Base-by-base conservation (phyloP, 2,797 vertebrate species). In the Lacerta agilis region DNA sequence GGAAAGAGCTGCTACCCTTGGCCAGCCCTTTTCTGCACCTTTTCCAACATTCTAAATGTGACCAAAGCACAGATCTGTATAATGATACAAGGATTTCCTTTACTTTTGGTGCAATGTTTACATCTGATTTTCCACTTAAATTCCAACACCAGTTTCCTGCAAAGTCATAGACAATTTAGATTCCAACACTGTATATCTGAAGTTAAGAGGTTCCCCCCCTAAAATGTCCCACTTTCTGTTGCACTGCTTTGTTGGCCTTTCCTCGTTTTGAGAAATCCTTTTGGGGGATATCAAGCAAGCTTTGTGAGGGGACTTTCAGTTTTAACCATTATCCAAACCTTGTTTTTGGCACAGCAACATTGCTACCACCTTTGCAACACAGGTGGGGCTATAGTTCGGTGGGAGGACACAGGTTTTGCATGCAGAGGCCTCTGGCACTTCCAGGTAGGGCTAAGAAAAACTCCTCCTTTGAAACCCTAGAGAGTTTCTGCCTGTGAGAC, bases 221-320 rank as follows among this genome's bases (percentile, higher is more conserved):
- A 43, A 18, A 27, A 13, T 77, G 58, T 11, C 45, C 38, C 8
- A 11, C 10, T 69, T 58, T 43, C 3, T 20, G 41, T 10, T 25
- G 45, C 80, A 27, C 13, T 33, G 55, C 79, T 66, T 75, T 64
- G 10, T 87, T 75, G 29, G 20, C 18, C 33, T 33, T 43, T 75
- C 27, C 64, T 15, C 3, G 36, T 27, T 75, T 64, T 33, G 58
- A 89, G 45, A 64, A 17, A 79, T 66, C 5, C 85, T 33, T 0
- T 0, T 17, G 27, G 17, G 25, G 36, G 71, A 69, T 69, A 29
- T 69, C 9, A 69, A 69, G 3, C 66, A 10, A 3, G 66, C 2
- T 25, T 8, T 10, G 61, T 38, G 36, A 43, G 61, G 25, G 25
- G 79, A 82, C 2, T 27, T 67, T 29, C 33, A 20, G 41, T 29